Base-by-base conservation (phyloP, 1,140 invertebrate species). In the Neelides sp. region DNA sequence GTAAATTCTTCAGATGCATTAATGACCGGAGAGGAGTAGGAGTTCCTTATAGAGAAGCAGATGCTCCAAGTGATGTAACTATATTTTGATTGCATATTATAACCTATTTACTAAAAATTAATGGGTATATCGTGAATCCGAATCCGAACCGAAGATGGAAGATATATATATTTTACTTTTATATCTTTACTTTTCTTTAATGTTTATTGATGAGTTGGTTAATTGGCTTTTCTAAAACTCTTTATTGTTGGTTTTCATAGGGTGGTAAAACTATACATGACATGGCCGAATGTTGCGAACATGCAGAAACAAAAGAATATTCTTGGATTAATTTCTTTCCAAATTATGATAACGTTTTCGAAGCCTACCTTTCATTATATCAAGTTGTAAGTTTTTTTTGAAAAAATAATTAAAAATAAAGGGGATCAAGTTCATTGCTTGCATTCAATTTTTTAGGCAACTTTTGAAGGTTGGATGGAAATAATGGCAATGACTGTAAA, bases 401-500 rank as follows among this genome's bases (percentile, higher is more conserved):
- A 10, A 32, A 32, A 39, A 10, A 39, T 15, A n/a, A 39, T 15
- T 15, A n/a, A n/a, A n/a, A n/a, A 8, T 8, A 32, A 32, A 32
- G 8, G 8, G 69, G 41, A 5, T 42, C 65, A 56, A 22, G 45
- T 45, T 49, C 36, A 46, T 46, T 44, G 27, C 12, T 32, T 20
- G 27, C 27, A 23, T 41, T 26, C 43, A 63, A 63, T 37, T 46
- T 63, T 64, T 48, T 58, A 75, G 73, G 86, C 85, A 26, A 91
- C 86, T 20, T 90, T 91, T 64, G 86, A 92, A 70, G 87, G 88
- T 22, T 92, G 88, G 88, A 91, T 91, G 85, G 86, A 92, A 69
- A 82, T 91, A 24, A 92, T 91, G 88, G 85, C 87, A 0, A 85
- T 89, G 66, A 85, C 86, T 1, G 84, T 89, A 4, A 85, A 90